Evolutionary conservation across 2,888 invertebrate genomes (phyloP).

Genomic region (Aphidoletes aphidimyza): DNA sequence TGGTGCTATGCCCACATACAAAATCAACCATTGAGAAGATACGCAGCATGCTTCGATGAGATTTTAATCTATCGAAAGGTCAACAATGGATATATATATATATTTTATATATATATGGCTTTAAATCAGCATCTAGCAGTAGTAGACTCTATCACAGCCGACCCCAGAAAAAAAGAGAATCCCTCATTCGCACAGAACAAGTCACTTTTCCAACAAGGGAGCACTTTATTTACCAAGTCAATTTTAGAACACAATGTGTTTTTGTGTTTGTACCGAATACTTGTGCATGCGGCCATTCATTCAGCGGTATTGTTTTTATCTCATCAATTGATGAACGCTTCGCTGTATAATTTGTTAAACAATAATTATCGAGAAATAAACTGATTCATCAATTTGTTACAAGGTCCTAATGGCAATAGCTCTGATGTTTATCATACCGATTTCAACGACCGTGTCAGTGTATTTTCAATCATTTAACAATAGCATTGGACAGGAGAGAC

Average conservation of each 20-base stretch:
- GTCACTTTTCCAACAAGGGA: background rate
- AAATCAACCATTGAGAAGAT: too few relatives aligned
- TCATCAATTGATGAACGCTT: constrained; percentile 23
- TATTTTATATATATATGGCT: background rate
- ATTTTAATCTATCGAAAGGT: constrained; percentile 10
- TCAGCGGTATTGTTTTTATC: background rate
- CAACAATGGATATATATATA: background rate
- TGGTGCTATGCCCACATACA: too few relatives aligned
- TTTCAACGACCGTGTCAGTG: background rate
- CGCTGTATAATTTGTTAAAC: constrained; percentile 3
- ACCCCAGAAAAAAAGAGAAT: too few relatives aligned
- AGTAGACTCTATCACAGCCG: too few relatives aligned
- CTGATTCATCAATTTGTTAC: background rate
- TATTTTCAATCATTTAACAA: background rate
- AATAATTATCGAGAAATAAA: constrained; percentile 24
- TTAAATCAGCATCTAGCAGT: too few relatives aligned
- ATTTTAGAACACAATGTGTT: background rate
- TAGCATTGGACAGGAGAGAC: too few relatives aligned
- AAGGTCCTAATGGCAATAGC: background rate
- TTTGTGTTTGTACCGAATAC: background rate
- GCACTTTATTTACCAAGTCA: background rate
- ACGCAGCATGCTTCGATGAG: background rate
- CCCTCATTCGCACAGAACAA: background rate
- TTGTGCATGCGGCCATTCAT: background rate
- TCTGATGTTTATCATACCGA: background rate